Evolutionary conservation across 1,140 invertebrate species (phyloP).

Genomic region (Lepeophtheirus salmonis): DNA sequence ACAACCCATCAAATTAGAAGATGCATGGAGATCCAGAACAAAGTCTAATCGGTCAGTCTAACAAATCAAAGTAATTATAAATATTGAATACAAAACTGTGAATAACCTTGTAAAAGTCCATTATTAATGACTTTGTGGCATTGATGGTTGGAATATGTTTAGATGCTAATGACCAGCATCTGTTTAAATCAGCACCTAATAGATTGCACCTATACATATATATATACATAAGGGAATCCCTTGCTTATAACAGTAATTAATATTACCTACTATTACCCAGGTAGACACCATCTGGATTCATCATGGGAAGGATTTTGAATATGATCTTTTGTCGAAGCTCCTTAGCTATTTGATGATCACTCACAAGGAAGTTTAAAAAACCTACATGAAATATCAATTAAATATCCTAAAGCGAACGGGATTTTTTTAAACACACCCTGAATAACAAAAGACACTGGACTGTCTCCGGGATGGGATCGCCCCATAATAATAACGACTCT

Average conservation of each 20-base stretch:
- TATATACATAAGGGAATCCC: neutral
- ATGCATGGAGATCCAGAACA: constrained; percentile 81
- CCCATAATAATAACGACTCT: constrained; percentile 57
- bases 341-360: constrained; percentile 25
- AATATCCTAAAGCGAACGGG: neutral
- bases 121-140: neutral
- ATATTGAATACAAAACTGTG: neutral
- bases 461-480: constrained; percentile 72
- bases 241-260: neutral
- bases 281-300: constrained; percentile 88
- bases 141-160: neutral
- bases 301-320: constrained; percentile 85
- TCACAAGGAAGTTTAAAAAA: constrained; percentile 9
- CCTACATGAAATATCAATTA: constrained; percentile 1
- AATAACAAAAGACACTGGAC: constrained; percentile 79
- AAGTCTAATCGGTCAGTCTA: constrained; percentile 51
- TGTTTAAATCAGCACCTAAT: neutral
- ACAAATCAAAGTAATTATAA: neutral
- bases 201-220: constrained; percentile 3
- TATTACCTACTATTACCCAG: constrained; percentile 60
- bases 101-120: neutral
- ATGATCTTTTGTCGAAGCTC: constrained; percentile 79
- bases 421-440: constrained; percentile 40
- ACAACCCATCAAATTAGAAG: constrained; percentile 69
- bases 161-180: neutral